Base-by-base conservation (phyloP, 2,113 vertebrate genomes). In the Platysteira castanea region DNA sequence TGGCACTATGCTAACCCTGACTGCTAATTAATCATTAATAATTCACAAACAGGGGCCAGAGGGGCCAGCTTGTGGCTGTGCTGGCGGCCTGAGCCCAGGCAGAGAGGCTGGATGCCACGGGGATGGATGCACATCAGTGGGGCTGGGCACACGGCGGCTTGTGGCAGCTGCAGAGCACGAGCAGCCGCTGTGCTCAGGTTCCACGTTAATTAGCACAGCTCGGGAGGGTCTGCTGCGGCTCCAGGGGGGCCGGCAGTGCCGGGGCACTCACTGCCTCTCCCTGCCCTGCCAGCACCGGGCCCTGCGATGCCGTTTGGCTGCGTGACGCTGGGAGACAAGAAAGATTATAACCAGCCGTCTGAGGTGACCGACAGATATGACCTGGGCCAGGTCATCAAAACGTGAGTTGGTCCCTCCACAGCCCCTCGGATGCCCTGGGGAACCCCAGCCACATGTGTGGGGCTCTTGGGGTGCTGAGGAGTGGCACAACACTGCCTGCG, bases 341-440 rank as follows among this genome's bases (percentile, higher is more conserved):
- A 99, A 98, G 99, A 99, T 98, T 99, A 99, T 95, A 99, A 99
- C 97, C 99, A 98, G 97, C 99, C 99, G 59, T 99, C 99, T 8
- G 99, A 99, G 54, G 99, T 99, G 97, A 99, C 99, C 33, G 99
- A 99, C 97, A 99, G 99, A 99, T 99, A 99, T 99, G 99, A 99
- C 95, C 97, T 99, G 97, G 99, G 99, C 83, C 99, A 99, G 97
- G 98, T 99, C 95, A 98, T 99, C 98, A 99, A 99, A 98, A 99
- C 99, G 99, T 99, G 97, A 99, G 99, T 99, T 93, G 30, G 76
- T 85, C 67, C 70, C 59, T 89, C 80, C 31, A 52, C 0, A 2
- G 52, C 57, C 35, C 33, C 5, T 2, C 1, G 12, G 57, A 31
- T 33, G 71, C 41, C 78, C 41, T 1, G 9, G 57, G 60, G 49